These are phyloP conservation scores for Cyclopterus lumpus DNA, from an alignment of 2,797 vertebrate genomes.

Conservation along the genomic window DNA sequence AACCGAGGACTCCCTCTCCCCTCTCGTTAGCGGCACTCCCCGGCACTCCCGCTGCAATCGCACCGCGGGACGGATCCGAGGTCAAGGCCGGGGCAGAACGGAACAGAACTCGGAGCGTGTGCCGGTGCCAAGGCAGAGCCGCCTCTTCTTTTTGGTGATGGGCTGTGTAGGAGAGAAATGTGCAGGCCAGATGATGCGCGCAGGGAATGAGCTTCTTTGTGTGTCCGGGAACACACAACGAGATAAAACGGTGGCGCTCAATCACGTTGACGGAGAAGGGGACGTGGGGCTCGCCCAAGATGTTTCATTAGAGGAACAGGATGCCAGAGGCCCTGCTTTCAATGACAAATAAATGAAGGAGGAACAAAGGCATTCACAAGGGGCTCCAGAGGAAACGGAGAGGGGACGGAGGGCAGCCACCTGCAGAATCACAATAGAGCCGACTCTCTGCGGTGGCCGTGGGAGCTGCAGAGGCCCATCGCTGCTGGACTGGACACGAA, in stretches of 20 bases:
- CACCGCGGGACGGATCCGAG: slow-evolving; percentile 57
- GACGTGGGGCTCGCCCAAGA: slow-evolving; percentile 50
- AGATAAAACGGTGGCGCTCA: slow-evolving; percentile 73
- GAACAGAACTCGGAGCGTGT: slow-evolving; percentile 36
- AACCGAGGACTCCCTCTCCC: slow-evolving; percentile 50
- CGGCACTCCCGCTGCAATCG: slow-evolving; percentile 55
- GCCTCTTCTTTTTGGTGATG: slow-evolving; percentile 38
- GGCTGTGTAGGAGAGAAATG: slow-evolving; percentile 64
- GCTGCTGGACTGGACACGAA: slow-evolving; percentile 38
- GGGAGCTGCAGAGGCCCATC: slow-evolving; percentile 37
- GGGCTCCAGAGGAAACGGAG: slow-evolving; percentile 55
- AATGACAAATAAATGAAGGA: slow-evolving; percentile 72
- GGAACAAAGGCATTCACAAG: slow-evolving; percentile 62
- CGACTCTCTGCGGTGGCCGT: slow-evolving; percentile 36
- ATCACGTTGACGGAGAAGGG: slow-evolving; percentile 65
- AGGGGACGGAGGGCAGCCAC: slow-evolving; percentile 62
- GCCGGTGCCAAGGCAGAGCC: slow-evolving; percentile 37
- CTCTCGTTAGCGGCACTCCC: slow-evolving; percentile 68
- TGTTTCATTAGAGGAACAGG: slow-evolving; percentile 69
- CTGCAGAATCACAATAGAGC: slow-evolving; percentile 67
- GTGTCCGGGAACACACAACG: slow-evolving; percentile 73
- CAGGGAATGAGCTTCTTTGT: slow-evolving; percentile 54
- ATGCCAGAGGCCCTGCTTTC: slow-evolving; percentile 69
- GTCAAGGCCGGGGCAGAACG: slow-evolving; percentile 68
- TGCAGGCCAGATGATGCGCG: slow-evolving; percentile 78